Percentiles rank a stretch among this genome's conserved stretches.
Conservation (phyloP, 2,797 vertebrate genomes). For the Emydoidea blandingii region DNA sequence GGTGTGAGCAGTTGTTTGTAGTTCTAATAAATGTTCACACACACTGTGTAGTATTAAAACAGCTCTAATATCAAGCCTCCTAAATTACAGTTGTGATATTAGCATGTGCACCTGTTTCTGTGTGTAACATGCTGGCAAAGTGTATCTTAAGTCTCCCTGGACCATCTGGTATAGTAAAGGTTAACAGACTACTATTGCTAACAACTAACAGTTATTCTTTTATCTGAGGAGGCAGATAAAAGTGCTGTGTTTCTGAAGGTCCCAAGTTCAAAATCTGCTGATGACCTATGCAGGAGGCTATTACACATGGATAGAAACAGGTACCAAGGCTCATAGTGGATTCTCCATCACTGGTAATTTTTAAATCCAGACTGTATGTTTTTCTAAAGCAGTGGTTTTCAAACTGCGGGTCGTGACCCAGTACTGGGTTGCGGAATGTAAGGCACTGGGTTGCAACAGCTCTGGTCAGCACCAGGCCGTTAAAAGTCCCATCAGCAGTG, state of each 20-base stretch:
- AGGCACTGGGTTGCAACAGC: no score
- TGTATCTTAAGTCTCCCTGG: not conserved
- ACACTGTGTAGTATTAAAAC: not conserved
- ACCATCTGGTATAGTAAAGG: not conserved
- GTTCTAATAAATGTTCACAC: not conserved
- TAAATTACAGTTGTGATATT: not conserved
- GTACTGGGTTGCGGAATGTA: no score
- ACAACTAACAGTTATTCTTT: accelerated
- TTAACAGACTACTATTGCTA: not conserved
- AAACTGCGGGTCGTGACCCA: no score
- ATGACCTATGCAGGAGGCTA: not conserved
- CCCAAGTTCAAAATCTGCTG: not conserved
- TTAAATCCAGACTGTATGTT: no score
- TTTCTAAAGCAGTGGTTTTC: no score
- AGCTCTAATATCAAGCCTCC: not conserved
- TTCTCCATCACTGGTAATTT: no score
- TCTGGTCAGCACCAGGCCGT: no score
- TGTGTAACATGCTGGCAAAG: not conserved
- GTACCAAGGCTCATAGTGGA: no score
- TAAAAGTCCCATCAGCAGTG: no score
- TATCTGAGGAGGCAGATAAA: not conserved
- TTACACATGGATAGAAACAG: not conserved
- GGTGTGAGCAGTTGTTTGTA: not conserved
- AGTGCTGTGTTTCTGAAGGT: not conserved
- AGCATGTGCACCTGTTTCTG: not conserved